Base-by-base conservation (phyloP, 1,140 invertebrate species). In the Sinella curviseta region DNA sequence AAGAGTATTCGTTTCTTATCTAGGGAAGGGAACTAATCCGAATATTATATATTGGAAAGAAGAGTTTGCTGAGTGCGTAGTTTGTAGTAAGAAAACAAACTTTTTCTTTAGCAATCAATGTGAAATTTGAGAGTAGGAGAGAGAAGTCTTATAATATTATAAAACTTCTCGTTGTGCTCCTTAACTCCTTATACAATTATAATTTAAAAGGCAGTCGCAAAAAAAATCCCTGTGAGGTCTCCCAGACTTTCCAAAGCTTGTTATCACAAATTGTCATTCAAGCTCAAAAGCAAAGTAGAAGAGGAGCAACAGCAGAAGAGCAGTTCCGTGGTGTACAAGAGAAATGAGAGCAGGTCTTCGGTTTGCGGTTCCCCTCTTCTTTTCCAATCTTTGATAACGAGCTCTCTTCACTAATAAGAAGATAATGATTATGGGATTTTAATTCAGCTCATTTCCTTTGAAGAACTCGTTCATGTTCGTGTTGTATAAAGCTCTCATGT, bases 351-450 rank as follows among this genome's bases (percentile, higher is more conserved):
- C 14, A 60, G 57, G 65, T 70, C 31, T 33, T 70, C 31, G 8
- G 65, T 33, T 70, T 70, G 3, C 31, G 12, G 65, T 33, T 33
- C 4, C 12, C 28, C 65, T 30, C 55, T 60, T 60, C 24, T 60
- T n/a, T 60, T 70, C 65, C 31, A 70, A 30, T 70, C 31, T 70
- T 70, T 70, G 65, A 70, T 70, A 70, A 70, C 65, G 65, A 70
- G 65, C 4, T n/a, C 26, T 65, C 65, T 70, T 70, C 65, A 70
- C 65, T 70, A 70, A 70, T 70, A 70, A 70, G 65, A 70, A 70
- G 2, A 33, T 70, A 70, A 70, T 70, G 65, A 70, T 70, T 70
- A 70, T 70, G 65, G 65, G 28, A 70, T 70, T 70, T 70, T 70
- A 70, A 70, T 70, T 70, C 65, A 70, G 65, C 65, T 70, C 65